Conservation (phyloP, 2,797 vertebrate species). For the Sebastes paucispinis region DNA sequence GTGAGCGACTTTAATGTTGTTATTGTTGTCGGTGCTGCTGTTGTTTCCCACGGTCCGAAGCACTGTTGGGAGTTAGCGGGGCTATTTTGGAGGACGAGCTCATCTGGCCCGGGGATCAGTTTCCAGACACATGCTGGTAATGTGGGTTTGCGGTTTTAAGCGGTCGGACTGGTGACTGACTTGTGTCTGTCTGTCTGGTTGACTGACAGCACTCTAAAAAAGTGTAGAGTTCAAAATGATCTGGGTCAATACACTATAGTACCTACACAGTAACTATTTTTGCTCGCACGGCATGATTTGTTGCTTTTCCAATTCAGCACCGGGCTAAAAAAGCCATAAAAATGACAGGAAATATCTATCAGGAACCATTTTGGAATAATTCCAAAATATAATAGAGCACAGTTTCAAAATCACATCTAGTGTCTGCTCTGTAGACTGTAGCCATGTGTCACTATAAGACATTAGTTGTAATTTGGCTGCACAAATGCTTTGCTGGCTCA, state of each 20-base stretch:
- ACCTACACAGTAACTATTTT: neutral
- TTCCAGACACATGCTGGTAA: slow-evolving; percentile 42
- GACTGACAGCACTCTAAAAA: slow-evolving; percentile 18
- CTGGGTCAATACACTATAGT: neutral
- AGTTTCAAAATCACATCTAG: neutral
- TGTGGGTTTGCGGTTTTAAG: slow-evolving; percentile 47
- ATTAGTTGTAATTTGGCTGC: neutral
- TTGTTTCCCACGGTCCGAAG: slow-evolving; percentile 37
- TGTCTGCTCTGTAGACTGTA: neutral
- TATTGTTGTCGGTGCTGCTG: slow-evolving; percentile 1
- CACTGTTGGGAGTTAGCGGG: neutral
- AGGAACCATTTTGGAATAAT: neutral
- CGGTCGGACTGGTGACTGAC: slow-evolving; percentile 14
- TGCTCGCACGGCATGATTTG: neutral
- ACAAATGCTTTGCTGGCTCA: neutral
- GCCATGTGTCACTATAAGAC: neutral
- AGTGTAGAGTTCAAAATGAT: neutral
- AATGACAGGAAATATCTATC: neutral
- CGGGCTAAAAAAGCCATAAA: neutral
- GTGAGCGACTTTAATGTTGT: neutral
- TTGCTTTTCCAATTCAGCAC: slow-evolving; percentile 1
- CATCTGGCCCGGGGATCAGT: slow-evolving; percentile 19
- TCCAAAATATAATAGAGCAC: neutral
- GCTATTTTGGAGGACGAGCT: slow-evolving; percentile 30
- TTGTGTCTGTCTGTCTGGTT: slow-evolving; percentile 11